phyloP scores from a whole-genome alignment of 2,888 invertebrate species.

The Serrognathus titanus region DNA sequence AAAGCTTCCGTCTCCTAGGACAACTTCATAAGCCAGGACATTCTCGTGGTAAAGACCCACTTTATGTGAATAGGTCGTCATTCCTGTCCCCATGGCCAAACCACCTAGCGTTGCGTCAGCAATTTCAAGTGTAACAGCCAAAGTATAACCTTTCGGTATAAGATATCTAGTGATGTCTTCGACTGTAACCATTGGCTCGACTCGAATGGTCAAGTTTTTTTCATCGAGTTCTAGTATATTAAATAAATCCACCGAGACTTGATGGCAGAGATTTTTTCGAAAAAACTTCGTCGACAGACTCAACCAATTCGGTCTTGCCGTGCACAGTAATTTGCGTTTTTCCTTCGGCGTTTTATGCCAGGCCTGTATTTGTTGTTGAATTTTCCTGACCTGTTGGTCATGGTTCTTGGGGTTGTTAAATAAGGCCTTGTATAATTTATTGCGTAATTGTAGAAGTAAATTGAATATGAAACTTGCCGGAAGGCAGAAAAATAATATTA shows the following conservation, averaged over 20 bases:
- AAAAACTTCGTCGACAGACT: constrained; percentile 67
- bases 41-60: constrained; percentile 68
- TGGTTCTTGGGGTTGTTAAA: constrained; percentile 49
- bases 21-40: constrained; percentile 62
- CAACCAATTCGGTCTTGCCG: constrained; percentile 67
- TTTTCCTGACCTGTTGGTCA: constrained; percentile 49
- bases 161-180: constrained; percentile 62
- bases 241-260: constrained; percentile 60
- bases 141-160: constrained; percentile 63
- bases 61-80: constrained; percentile 72
- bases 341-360: constrained; percentile 53
- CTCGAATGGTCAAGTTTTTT: constrained; percentile 55
- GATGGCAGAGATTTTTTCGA: constrained; percentile 60
- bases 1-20: constrained; percentile 60
- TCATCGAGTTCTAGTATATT: constrained; percentile 61
- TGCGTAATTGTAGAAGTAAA: constrained; percentile 46
- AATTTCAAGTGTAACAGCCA: constrained; percentile 66
- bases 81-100: constrained; percentile 66
- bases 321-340: constrained; percentile 58
- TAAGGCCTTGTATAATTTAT: constrained; percentile 43
- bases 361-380: constrained; percentile 54
- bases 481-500: constrained; percentile 62
- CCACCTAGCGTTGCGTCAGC: constrained; percentile 68
- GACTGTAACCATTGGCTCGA: constrained; percentile 67
- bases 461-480: constrained; percentile 65